A percentile compares a stretch with the other conserved stretches of the same genome.
Evolutionary conservation across 2,113 vertebrate species (phyloP).

Genomic region (Sialia sialis): DNA sequence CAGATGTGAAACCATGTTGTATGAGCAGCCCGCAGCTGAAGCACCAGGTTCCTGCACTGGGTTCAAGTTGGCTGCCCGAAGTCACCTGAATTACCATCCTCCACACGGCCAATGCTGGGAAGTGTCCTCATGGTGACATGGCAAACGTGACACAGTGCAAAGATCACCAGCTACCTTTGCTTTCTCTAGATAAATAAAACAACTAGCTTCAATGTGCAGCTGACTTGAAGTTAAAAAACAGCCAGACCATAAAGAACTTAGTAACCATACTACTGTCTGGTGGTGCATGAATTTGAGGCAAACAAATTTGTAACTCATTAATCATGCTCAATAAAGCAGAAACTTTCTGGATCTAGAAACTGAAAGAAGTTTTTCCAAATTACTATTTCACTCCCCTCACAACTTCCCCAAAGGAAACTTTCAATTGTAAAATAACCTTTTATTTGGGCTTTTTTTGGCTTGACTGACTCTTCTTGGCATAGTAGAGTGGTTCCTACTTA

Average conservation of each 20-base stretch:
- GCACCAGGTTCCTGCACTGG: neutral
- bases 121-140: rapidly evolving
- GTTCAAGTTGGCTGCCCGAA: neutral
- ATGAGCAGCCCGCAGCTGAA: rapidly evolving
- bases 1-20: neutral
- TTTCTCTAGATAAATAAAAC: neutral
- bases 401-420: neutral
- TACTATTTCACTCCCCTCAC: neutral
- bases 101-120: rapidly evolving
- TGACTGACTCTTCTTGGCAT: neutral
- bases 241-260: neutral
- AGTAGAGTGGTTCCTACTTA: rapidly evolving
- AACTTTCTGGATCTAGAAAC: neutral
- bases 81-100: neutral
- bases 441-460: neutral
- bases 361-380: neutral
- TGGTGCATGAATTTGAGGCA: rapidly evolving
- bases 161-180: neutral
- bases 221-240: neutral
- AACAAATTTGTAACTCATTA: rapidly evolving
- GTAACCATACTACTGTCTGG: neutral
- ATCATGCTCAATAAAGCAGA: neutral
- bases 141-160: neutral
- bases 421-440: rapidly evolving
- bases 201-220: neutral